phyloP scores from a whole-genome alignment of 92 coral and sea anemone species.

The Blastomussa wellsi region DNA sequence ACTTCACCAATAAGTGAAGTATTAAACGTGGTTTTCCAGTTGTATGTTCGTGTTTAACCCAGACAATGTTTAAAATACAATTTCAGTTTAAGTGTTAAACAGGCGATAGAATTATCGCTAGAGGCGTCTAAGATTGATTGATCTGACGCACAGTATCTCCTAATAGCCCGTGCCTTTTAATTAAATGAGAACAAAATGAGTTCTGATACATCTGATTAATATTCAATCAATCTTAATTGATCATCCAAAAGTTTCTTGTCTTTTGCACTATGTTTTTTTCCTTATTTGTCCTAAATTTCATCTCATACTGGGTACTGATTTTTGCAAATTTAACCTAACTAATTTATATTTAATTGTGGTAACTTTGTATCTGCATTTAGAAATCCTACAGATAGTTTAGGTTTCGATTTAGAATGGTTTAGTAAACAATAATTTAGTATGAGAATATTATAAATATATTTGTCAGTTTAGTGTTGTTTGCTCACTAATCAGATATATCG shows the following conservation, averaged over 20 bases:
- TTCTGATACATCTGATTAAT: background rate
- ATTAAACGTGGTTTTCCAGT: background rate
- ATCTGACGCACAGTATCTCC: background rate
- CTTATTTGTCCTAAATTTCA: background rate
- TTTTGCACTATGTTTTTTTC: background rate
- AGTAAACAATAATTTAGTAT: background rate
- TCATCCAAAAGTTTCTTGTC: background rate
- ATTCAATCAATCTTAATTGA: background rate
- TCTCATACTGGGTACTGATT: background rate
- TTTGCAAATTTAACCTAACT: background rate
- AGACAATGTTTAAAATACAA: background rate
- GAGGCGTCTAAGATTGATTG: background rate
- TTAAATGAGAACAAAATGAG: conserved; percentile 10
- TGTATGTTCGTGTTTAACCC: background rate
- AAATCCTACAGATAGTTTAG: background rate
- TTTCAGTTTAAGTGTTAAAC: background rate
- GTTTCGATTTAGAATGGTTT: background rate
- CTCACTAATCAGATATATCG: too few species aligned
- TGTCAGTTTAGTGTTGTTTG: too few species aligned
- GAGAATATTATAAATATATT: too few species aligned
- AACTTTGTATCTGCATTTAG: background rate
- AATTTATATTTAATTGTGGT: background rate
- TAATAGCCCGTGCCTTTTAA: conserved; percentile 7
- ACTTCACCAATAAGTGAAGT: background rate
- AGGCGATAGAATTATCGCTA: background rate